Base-by-base conservation (phyloP, 2,797 vertebrate species). In the Pangasius macronema region DNA sequence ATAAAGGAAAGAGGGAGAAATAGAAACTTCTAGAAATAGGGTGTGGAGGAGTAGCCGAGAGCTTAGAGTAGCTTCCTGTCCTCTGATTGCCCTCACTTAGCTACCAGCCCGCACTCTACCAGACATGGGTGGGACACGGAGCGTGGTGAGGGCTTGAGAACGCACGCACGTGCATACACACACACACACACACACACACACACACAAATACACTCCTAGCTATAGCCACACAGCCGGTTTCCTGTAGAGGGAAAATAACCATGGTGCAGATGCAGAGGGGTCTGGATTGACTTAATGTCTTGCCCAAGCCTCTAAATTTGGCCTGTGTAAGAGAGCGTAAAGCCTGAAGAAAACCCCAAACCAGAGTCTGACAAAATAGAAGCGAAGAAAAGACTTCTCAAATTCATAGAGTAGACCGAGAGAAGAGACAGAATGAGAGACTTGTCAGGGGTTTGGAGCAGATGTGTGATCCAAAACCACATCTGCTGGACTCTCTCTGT, bases 251-350 rank as follows among this genome's bases (percentile, higher is more conserved):
- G 86, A 83, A 90, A 90, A 91, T 86, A 89, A 86, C 87, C 87
- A 72, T 82, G 83, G 87, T 89, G 70, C 72, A 86, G 82, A 86
- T 87, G 86, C 85, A 83, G 82, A 89, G 82, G 89, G 87, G 90
- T 91, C 87, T 87, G 87, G 85, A 61, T 87, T 88, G 89, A 87
- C 85, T 83, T 77, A 36, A 85, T 84, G 89, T 88, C 85, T 81
- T 82, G 85, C 77, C 87, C 87, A 57, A 88, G 82, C 42, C 53
- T 91, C 91, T 88, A 91, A 91, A 90, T 90, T 89, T 90, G 91
- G 79, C 79, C 59, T 90, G 70, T 87, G 83, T 73, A 89, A 90
- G 87, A 88, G 86, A 89, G 87, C 87, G 59, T 89, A 83, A 91
- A 89, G 88, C 86, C 84, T 84, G 83, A 57, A 87, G 86, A 80